Conservation (phyloP, 2,797 vertebrate genomes). For the Protosalanx chinensis region DNA sequence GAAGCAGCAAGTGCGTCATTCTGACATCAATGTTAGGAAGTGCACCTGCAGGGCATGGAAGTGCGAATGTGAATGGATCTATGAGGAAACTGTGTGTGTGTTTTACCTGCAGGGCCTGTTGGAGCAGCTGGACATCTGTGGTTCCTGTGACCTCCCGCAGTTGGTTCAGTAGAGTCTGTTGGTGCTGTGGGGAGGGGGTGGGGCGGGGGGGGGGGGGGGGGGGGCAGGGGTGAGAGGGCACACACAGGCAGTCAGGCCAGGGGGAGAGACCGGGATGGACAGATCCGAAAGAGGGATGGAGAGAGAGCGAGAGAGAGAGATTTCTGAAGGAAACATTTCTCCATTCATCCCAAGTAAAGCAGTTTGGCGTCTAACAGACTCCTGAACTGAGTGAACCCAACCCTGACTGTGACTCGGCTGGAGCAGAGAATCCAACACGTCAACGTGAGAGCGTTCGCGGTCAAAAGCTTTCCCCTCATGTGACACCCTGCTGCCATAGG, state of each 20-base stretch:
- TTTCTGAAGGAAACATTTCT: no score
- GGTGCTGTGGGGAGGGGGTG: conserved; percentile 75
- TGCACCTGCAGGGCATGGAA: not conserved
- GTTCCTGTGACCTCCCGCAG: conserved; percentile 96
- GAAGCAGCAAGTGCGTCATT: not conserved
- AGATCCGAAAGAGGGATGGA: not conserved
- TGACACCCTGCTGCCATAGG: no score
- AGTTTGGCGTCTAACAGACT: no score
- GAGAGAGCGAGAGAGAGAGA: not conserved
- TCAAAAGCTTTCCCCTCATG: no score
- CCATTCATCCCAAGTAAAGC: no score
- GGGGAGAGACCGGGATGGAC: not conserved
- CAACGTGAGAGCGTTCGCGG: no score
- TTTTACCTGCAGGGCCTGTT: conserved; percentile 93
- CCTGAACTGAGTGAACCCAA: no score
- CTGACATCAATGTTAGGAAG: not conserved
- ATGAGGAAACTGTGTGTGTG: not conserved
- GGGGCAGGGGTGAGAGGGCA: not conserved
- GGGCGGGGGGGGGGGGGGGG: no score
- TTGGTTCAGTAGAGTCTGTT: conserved; percentile 97
- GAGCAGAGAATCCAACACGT: no score
- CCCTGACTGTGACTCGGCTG: no score
- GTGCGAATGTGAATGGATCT: not conserved
- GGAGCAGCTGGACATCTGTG: conserved; percentile 92
- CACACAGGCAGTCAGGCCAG: not conserved